Conservation (phyloP, 2,797 vertebrate species). For the Hoplostethus mediterraneus region DNA sequence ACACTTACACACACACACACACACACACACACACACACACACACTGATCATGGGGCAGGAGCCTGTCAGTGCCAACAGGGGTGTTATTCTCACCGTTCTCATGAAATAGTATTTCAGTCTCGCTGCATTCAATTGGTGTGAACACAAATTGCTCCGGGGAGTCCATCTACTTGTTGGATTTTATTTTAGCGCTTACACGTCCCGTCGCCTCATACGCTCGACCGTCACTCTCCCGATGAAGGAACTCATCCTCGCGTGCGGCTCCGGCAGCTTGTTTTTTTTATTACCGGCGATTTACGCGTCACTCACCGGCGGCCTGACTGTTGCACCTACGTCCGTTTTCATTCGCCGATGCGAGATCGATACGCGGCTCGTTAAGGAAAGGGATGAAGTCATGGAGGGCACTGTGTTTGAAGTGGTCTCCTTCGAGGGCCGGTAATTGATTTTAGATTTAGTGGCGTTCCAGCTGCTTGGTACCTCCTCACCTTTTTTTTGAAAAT, state of each 20-base stretch:
- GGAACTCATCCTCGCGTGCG: slow-evolving; percentile 6
- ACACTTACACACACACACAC: slow-evolving; percentile 5
- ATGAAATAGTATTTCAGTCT: slow-evolving; percentile 43
- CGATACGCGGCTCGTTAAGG: slow-evolving; percentile 71
- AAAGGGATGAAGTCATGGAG: slow-evolving; percentile 71
- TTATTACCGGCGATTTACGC: slow-evolving; percentile 73
- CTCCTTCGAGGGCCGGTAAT: slow-evolving; percentile 67
- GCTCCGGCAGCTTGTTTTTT: slow-evolving; percentile 57
- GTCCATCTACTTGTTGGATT: not conserved
- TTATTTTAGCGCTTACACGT: not conserved
- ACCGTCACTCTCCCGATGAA: not conserved
- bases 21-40: slow-evolving; percentile 18
- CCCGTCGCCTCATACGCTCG: not conserved
- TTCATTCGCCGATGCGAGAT: slow-evolving; percentile 75
- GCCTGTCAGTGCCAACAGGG: slow-evolving; percentile 50
- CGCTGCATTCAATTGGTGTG: slow-evolving; percentile 28
- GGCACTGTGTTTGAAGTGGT: slow-evolving; percentile 69
- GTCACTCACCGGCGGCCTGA: slow-evolving; percentile 52
- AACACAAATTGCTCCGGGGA: slow-evolving; percentile 6
- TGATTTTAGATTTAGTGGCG: slow-evolving; percentile 77
- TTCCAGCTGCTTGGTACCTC: slow-evolving; percentile 47
- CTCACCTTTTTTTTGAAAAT: slow-evolving; percentile 16
- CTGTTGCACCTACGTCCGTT: slow-evolving; percentile 62
- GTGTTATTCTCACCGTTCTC: slow-evolving; percentile 50
- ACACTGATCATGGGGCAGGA: slow-evolving; percentile 66